Evolutionary conservation across 2,888 invertebrate genomes (phyloP), one percentile per base, ranked within the genome.

Genomic region (Allolobophora icterica): DNA sequence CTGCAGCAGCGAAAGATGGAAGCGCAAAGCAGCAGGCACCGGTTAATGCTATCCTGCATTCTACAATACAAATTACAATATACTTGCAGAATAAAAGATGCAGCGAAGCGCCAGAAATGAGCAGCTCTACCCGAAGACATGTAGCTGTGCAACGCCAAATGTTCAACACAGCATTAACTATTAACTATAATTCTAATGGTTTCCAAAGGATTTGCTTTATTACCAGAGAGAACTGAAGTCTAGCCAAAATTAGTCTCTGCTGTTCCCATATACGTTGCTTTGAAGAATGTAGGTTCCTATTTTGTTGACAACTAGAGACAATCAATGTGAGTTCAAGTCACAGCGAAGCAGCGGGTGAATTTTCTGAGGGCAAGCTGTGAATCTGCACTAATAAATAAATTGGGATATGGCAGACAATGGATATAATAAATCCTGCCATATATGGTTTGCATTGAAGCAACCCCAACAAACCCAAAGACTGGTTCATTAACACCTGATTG

Each of bases 51-150:
- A 34, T 34, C 87, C 34, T 34, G 13, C 87, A 35, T 21, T 35
- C 35, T 21, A 21, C 35, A 71, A 71, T n/a, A 30, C 71, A 71
- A 71, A 71, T 71, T n/a, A 13, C 71, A 71, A 71, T 71, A 33
- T 33, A 84, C 13, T 84, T 84, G 84, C 84, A 84, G 34, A 33
- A 84, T 84, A 84, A 33, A 87, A 87, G 87, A 87, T 21, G 34
- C 87, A 87, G 87, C 38, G n/a, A 71, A 71, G 71, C n/a, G n/a
- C 71, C n/a, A 71, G 30, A 71, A 71, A 71, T 71, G 71, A 71
- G n/a, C 30, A 17, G 71, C 8, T 71, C 71, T 11, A 71, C n/a
- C n/a, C 71, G 8, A 71, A n/a, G 71, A 71, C 30, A 71, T n/a
- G n/a, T n/a, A 71, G 71, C 71, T n/a, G 71, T 30, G 71, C 71